Evolutionary conservation across 2,113 vertebrate genomes (phyloP).

Genomic region (Macheiramphus alcinus): DNA sequence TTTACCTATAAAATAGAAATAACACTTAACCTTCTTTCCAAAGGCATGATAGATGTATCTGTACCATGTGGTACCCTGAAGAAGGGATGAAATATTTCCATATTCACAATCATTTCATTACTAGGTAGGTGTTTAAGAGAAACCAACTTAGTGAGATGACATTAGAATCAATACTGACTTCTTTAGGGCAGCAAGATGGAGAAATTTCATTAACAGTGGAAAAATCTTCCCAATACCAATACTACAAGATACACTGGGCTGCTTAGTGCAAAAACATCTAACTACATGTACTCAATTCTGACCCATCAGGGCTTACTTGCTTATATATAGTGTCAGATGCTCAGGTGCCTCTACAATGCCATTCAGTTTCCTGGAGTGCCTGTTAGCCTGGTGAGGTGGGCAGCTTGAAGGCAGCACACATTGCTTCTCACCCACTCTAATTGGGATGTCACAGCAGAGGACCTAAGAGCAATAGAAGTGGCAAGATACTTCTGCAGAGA

Average conservation of each 20-base stretch:
- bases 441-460: background rate
- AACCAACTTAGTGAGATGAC: background rate
- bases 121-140: background rate
- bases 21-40: background rate
- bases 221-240: background rate
- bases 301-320: background rate
- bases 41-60: background rate
- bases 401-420: background rate
- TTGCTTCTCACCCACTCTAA: background rate
- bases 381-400: background rate
- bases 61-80: background rate
- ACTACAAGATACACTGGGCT: background rate
- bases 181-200: background rate
- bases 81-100: background rate
- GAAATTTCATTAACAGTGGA: background rate
- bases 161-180: background rate
- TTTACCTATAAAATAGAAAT: background rate
- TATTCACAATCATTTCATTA: background rate
- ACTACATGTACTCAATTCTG: background rate
- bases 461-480: background rate
- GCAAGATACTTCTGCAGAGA: background rate
- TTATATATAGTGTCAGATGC: background rate
- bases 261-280: background rate
- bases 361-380: background rate
- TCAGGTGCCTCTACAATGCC: background rate